A percentile compares a stretch with the other conserved stretches of the same genome.
Evolutionary conservation across 2,888 invertebrate genomes (phyloP).

Genomic region (Lepidonotus clava): DNA sequence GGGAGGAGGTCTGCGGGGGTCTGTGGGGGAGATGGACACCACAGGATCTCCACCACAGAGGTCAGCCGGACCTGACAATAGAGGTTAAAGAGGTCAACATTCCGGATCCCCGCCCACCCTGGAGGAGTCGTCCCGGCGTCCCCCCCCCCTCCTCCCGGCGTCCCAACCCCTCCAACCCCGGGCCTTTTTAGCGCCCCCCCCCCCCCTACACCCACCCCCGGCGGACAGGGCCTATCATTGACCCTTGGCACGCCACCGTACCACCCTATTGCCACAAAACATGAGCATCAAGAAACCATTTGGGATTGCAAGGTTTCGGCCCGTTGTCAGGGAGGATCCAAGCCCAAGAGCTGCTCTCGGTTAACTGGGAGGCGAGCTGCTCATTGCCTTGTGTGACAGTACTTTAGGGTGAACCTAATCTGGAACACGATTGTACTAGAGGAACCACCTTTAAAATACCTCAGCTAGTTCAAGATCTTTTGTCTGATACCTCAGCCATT

Average conservation of each 20-base stretch:
- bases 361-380: no score
- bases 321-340: not conserved
- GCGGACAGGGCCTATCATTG: not conserved
- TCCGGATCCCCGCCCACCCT: not conserved
- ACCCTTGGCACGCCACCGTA: slow-evolving; percentile 9
- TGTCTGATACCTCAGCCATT: no score
- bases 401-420: no score
- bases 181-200: not conserved
- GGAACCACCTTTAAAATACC: no score
- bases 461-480: no score
- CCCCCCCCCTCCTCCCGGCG: not conserved
- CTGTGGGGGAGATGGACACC: no score
- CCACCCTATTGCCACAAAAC: slow-evolving; percentile 3
- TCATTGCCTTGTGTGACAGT: no score
- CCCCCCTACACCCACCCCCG: not conserved
- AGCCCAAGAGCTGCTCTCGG: no score
- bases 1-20: no score
- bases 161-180: not conserved
- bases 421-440: no score
- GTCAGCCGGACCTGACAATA: not conserved
- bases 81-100: not conserved
- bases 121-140: not conserved
- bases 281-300: slow-evolving; percentile 29
- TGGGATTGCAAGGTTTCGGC: not conserved
- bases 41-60: not conserved